phyloP scores from a whole-genome alignment of 2,888 invertebrate species.

The Balanococcus diminutus region DNA sequence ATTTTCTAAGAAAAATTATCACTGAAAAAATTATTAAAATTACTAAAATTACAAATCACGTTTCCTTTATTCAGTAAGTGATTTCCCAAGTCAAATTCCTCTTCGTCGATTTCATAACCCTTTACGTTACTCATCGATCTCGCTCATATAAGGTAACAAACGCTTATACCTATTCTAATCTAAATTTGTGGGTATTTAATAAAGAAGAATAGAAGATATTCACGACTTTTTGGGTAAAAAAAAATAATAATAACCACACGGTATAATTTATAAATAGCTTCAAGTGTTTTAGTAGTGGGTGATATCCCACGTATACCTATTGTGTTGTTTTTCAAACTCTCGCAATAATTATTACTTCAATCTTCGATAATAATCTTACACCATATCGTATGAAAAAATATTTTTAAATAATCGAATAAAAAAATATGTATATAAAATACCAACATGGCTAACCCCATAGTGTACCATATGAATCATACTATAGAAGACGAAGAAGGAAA shows the following conservation, averaged over 20 bases:
- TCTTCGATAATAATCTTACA: conserved; percentile 3
- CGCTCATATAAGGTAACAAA: background rate
- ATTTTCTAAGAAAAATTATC: background rate
- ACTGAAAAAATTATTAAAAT: background rate
- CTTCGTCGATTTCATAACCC: background rate
- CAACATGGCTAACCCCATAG: background rate
- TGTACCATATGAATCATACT: background rate
- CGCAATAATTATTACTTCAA: conserved; percentile 1
- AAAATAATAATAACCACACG: conserved; percentile 5
- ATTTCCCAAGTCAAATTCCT: background rate
- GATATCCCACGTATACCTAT: background rate
- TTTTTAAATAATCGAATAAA: background rate
- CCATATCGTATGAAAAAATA: background rate
- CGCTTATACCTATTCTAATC: too few relatives aligned
- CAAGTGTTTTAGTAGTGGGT: conserved; percentile 10
- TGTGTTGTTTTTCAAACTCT: background rate
- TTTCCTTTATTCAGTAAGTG: too few relatives aligned
- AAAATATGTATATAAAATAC: background rate
- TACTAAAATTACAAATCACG: too few relatives aligned
- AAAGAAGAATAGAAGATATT: background rate
- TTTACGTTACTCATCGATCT: background rate
- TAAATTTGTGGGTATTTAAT: background rate
- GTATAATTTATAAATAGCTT: conserved; percentile 9
- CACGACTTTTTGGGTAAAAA: conserved; percentile 13
- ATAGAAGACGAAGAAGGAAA: background rate